Evolutionary conservation across 2,888 invertebrate species (phyloP).

Genomic region (Drosophila birchii): DNA sequence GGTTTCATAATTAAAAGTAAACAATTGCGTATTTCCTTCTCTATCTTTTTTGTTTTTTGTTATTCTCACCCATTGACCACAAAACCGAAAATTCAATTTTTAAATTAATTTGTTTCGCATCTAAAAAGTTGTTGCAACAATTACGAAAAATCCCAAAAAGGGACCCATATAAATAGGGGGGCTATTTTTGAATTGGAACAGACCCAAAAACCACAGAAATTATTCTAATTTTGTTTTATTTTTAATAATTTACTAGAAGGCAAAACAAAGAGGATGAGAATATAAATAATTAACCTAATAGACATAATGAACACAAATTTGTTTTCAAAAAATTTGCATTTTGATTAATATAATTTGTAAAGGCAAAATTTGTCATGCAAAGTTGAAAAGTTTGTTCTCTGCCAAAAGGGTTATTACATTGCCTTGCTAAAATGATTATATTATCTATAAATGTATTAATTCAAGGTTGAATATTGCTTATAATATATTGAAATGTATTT

Average conservation of each 20-base stretch:
- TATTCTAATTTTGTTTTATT: constrained; percentile 16
- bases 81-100: constrained; percentile 52
- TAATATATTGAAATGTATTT: neutral
- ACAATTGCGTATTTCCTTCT: constrained; percentile 48
- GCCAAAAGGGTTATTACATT: neutral
- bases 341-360: constrained; percentile 7
- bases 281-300: constrained; percentile 15
- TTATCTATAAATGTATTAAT: neutral
- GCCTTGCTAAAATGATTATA: neutral
- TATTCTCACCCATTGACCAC: constrained; percentile 25
- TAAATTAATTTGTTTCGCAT: constrained; percentile 50
- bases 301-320: constrained; percentile 1
- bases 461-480: too few relatives aligned
- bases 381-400: neutral
- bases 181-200: constrained; percentile 60
- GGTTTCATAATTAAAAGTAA: constrained; percentile 79
- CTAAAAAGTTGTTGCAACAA: constrained; percentile 50
- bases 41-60: constrained; percentile 13
- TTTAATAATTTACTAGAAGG: constrained; percentile 14
- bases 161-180: constrained; percentile 62
- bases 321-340: constrained; percentile 4
- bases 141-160: constrained; percentile 37
- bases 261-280: constrained; percentile 1
- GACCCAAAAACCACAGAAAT: constrained; percentile 16
- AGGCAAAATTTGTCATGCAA: neutral